Base-by-base conservation (phyloP, 2,113 vertebrate species). In the Sinocyclocheilus maitianheensis region DNA sequence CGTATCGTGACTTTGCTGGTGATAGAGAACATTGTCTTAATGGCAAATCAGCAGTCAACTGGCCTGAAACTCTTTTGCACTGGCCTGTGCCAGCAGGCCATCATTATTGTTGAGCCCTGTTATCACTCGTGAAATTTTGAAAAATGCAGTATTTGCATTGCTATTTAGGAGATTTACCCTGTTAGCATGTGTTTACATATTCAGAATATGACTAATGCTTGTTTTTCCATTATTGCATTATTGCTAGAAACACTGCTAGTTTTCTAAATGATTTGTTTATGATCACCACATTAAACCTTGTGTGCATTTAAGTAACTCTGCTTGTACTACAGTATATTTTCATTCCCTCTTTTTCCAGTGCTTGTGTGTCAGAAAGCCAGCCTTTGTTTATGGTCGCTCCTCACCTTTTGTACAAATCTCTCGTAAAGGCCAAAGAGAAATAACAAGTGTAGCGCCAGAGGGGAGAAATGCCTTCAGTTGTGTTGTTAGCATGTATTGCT, bases 401-500 rank as follows among this genome's bases (percentile, higher is more conserved):
- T 30, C 79, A 81, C 14, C 60, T 48, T 81, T 81, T 48, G 55
- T 65, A 26, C 40, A 67, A 18, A 48, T 81, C 40, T 81, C 14
- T 67, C 5, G 9, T 26, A 67, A 67, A 81, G 40, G 60, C 79
- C 60, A 67, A 65, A 48, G 60, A 65, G 62, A 81, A 81, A 81
- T 67, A 81, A 81, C 37, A 65, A 67, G 79, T 81, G 11, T 80
- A 80, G 58, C 34, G 20, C 60, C 79, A 48, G n/a, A 46, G 79
- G 79, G 22, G 12, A 14, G n/a, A 81, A 81, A 26, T 74, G 22
- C 77, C 55, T 86, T 46, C 22, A 60, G 77, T 46, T 72, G n/a
- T 85, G 48, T 58, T 60, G 34, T 85, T 85, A 76, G 30, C 77
- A 71, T 78, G 63, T 80, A 65, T 72, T 43, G 63, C 84, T 72